These are phyloP conservation scores for Melieria omissa DNA, from an alignment of 2,888 invertebrate species.

Conservation along the genomic window DNA sequence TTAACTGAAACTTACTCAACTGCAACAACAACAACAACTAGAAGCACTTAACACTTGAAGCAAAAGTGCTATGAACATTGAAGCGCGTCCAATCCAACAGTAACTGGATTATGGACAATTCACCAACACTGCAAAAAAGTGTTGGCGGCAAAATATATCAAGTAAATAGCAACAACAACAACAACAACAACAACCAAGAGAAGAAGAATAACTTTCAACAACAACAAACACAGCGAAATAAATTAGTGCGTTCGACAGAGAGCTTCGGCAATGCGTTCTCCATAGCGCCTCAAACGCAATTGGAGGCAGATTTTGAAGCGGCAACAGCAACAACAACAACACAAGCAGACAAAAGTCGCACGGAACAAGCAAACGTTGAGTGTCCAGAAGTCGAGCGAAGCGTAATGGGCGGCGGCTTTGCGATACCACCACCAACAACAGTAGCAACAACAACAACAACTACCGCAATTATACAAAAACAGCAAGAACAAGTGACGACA, in stretches of 20 bases:
- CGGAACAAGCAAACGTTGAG: slow-evolving; percentile 7
- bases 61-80: neutral
- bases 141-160: slow-evolving; percentile 22
- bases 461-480: slow-evolving; percentile 11
- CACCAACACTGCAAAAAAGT: slow-evolving; percentile 29
- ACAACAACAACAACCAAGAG: slow-evolving; percentile 19
- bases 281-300: slow-evolving; percentile 11
- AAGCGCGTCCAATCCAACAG: neutral
- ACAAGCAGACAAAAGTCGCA: slow-evolving; percentile 35
- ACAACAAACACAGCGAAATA: slow-evolving; percentile 38
- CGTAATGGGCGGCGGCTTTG: slow-evolving; percentile 66
- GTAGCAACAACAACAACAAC: slow-evolving; percentile 23
- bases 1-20: neutral
- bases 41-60: too few species aligned
- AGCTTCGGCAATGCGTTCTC: slow-evolving; percentile 27
- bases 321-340: slow-evolving; percentile 25
- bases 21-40: too few species aligned
- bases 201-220: neutral
- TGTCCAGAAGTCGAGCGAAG: slow-evolving; percentile 31
- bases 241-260: slow-evolving; percentile 37
- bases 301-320: slow-evolving; percentile 11
- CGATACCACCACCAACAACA: slow-evolving; percentile 53
- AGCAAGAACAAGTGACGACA: slow-evolving; percentile 34
- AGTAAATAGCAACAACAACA: slow-evolving; percentile 16
- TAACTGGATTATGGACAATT: slow-evolving; percentile 43